Conservation (phyloP, 1,140 invertebrate species). For the Lepidurus apus region DNA sequence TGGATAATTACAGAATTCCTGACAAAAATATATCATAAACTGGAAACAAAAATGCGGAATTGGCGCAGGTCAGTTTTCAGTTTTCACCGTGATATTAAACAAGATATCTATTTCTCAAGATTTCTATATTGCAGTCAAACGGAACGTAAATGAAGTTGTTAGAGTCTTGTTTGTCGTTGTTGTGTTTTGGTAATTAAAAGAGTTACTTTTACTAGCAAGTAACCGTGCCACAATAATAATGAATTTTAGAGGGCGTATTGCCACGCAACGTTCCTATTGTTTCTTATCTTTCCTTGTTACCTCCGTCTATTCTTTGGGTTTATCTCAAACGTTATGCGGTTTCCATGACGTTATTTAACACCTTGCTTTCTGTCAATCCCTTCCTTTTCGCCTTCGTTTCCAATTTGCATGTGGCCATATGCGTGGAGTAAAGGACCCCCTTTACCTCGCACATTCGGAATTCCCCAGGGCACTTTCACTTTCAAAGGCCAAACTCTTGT, state of each 20-base stretch:
- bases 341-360: not conserved
- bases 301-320: not conserved
- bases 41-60: not conserved
- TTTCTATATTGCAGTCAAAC: too few species aligned
- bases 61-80: not conserved
- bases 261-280: too few species aligned
- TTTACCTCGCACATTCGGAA: not conserved
- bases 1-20: too few species aligned
- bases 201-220: too few species aligned
- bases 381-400: not conserved
- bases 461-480: conserved; percentile 17
- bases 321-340: not conserved
- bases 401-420: not conserved
- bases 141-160: too few species aligned
- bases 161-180: too few species aligned
- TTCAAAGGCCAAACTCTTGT: not conserved
- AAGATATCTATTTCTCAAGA: too few species aligned
- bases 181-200: too few species aligned
- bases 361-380: not conserved
- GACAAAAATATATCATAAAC: not conserved
- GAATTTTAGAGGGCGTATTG: too few species aligned
- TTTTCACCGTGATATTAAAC: too few species aligned
- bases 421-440: conserved; percentile 13
- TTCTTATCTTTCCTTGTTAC: too few species aligned
- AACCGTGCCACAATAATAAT: too few species aligned